These are phyloP conservation scores for Paguma larvata DNA, from an alignment of 2,797 vertebrate genomes.

Conservation along the genomic window DNA sequence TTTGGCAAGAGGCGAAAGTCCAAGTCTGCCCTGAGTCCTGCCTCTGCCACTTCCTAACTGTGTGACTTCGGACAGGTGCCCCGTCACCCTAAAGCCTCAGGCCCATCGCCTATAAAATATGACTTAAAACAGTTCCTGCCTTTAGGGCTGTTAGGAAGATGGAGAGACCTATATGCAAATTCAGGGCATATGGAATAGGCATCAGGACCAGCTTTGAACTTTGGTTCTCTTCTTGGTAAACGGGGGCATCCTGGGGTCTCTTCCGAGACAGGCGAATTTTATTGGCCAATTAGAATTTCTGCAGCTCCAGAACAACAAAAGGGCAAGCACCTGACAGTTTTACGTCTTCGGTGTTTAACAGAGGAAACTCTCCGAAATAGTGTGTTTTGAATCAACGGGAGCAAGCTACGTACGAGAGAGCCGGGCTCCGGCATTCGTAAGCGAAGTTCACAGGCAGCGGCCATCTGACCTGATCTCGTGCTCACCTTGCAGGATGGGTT, in stretches of 20 bases:
- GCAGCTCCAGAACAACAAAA: not conserved
- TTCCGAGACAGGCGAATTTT: conserved; percentile 30
- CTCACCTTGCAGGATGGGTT: not conserved
- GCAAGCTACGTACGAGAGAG: not conserved
- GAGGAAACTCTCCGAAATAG: not conserved
- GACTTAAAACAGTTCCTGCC: not conserved
- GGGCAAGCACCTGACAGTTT: not conserved
- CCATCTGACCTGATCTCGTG: not conserved
- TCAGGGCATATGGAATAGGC: not conserved
- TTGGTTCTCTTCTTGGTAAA: not conserved
- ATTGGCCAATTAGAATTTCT: not conserved
- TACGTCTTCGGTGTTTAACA: not conserved
- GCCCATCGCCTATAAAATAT: not conserved
- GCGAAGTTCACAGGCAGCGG: not conserved
- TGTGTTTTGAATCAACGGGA: not conserved
- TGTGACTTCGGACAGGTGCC: not conserved
- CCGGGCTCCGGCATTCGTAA: not conserved
- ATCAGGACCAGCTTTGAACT: not conserved
- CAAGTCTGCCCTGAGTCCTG: not conserved
- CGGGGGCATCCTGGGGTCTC: not conserved
- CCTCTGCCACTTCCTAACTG: not conserved
- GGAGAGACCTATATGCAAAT: not conserved
- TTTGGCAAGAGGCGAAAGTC: not conserved
- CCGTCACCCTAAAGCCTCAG: not conserved
- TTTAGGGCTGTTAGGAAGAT: not conserved